Conservation (phyloP, 2,113 vertebrate genomes). For the Quiscalus mexicanus region DNA sequence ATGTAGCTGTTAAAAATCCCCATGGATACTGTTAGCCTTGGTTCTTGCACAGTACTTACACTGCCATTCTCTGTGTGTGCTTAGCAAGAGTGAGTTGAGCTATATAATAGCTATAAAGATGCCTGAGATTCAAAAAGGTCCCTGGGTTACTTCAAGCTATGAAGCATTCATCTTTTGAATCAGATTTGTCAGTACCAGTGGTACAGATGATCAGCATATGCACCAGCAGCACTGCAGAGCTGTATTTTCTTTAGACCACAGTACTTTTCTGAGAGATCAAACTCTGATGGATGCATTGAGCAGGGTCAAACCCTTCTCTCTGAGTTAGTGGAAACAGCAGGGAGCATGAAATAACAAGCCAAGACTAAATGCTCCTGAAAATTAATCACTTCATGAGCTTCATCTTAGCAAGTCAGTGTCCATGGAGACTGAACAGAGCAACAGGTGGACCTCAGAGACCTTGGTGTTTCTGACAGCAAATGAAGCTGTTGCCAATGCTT, state of each 20-base stretch:
- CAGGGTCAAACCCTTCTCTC: slow-evolving; percentile 1
- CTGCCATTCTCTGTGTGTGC: not conserved
- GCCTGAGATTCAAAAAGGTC: slow-evolving; percentile 19
- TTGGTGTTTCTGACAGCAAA: slow-evolving; percentile 26
- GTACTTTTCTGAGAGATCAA: not conserved
- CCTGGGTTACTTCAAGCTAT: slow-evolving; percentile 32
- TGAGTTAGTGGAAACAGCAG: slow-evolving; percentile 16
- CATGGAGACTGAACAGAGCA: slow-evolving; percentile 9
- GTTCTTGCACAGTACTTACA: not conserved
- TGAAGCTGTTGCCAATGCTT: slow-evolving; percentile 17
- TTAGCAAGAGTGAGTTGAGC: slow-evolving; percentile 13
- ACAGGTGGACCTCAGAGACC: slow-evolving; percentile 12
- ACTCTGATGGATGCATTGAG: not conserved
- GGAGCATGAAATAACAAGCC: not conserved
- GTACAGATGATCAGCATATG: not conserved
- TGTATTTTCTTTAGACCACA: not conserved
- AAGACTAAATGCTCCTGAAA: not conserved
- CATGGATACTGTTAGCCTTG: not conserved
- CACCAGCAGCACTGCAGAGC: not conserved
- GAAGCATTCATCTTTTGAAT: slow-evolving; percentile 36
- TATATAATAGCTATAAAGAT: not conserved
- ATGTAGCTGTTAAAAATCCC: slow-evolving; percentile 6
- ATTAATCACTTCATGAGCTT: slow-evolving; percentile 18
- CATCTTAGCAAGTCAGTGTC: slow-evolving; percentile 8
- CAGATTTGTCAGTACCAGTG: not conserved